These are phyloP conservation scores for Arenicola marina DNA, from an alignment of 2,888 invertebrate species.

Conservation along the genomic window DNA sequence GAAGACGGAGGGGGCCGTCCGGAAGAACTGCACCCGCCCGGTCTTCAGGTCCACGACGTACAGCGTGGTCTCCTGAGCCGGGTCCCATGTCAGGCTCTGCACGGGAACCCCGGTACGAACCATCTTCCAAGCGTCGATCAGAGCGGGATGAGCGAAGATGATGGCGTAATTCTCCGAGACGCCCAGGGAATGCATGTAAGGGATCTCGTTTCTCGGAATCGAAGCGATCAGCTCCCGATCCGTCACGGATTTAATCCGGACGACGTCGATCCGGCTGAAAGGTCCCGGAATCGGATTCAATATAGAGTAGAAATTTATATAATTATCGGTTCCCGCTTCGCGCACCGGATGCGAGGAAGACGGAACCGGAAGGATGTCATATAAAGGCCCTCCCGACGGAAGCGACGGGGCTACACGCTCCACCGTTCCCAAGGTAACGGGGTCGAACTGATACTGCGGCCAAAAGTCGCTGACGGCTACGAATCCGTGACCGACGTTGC, in stretches of 20 bases:
- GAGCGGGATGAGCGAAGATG: slow-evolving; percentile 49
- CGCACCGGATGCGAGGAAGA: slow-evolving; percentile 56
- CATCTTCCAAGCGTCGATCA: slow-evolving; percentile 45
- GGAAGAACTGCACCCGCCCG: slow-evolving; percentile 35
- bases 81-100: slow-evolving; percentile 46
- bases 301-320: slow-evolving; percentile 46
- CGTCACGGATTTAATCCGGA: slow-evolving; percentile 40
- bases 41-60: slow-evolving; percentile 43
- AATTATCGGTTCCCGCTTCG: slow-evolving; percentile 41
- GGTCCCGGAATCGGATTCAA: slow-evolving; percentile 42
- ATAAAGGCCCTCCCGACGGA: slow-evolving; percentile 12
- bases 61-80: slow-evolving; percentile 37
- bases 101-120: slow-evolving; percentile 42
- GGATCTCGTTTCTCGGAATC: slow-evolving; percentile 41
- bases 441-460: slow-evolving; percentile 44
- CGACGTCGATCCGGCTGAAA: slow-evolving; percentile 38
- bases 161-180: slow-evolving; percentile 46
- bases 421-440: slow-evolving; percentile 36
- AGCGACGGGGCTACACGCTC: slow-evolving; percentile 4
- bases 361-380: slow-evolving; percentile 42
- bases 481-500: slow-evolving; percentile 21
- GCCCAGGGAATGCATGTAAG: slow-evolving; percentile 57
- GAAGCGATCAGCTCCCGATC: slow-evolving; percentile 42
- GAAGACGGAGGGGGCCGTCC: slow-evolving; percentile 38
- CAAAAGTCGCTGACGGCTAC: slow-evolving; percentile 52